phyloP scores from a whole-genome alignment of 2,113 vertebrate genomes.

The Heloderma charlesbogerti region DNA sequence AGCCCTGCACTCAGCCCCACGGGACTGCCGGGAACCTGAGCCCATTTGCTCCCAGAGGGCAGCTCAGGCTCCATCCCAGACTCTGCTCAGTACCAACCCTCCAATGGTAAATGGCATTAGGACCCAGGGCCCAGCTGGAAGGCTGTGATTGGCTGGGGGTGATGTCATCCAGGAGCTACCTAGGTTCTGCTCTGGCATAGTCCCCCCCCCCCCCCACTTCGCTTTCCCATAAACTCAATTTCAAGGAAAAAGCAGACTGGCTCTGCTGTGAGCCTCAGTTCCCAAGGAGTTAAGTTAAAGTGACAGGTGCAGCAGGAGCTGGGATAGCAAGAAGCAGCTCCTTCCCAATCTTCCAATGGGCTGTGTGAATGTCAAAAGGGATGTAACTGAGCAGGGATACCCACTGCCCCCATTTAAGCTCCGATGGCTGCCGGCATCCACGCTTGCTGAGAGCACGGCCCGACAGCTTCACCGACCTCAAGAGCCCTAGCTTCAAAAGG shows the following conservation, averaged over 20 bases:
- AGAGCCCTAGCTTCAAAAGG: neutral
- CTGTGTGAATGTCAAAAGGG: neutral
- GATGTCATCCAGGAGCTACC: conserved; percentile 1
- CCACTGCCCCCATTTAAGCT: neutral
- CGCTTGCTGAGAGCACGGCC: neutral
- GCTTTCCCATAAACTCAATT: neutral
- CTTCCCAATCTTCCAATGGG: neutral
- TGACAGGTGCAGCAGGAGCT: neutral
- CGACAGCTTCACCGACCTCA: too few species aligned
- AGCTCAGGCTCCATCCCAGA: neutral
- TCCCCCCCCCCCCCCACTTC: neutral
- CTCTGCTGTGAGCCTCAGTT: neutral
- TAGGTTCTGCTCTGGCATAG: neutral
- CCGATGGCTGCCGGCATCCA: neutral
- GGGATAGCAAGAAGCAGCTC: neutral
- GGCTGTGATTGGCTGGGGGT: neutral
- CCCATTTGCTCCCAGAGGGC: neutral
- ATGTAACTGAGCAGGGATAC: neutral
- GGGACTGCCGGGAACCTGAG: neutral
- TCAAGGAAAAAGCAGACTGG: neutral
- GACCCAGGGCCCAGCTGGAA: neutral
- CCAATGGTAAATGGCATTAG: neutral
- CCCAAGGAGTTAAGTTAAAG: conserved; percentile 25
- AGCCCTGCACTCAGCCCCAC: neutral
- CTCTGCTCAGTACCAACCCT: neutral